Base-by-base conservation (phyloP, 2,113 vertebrate species). In the Acanthochromis polyacanthus region DNA sequence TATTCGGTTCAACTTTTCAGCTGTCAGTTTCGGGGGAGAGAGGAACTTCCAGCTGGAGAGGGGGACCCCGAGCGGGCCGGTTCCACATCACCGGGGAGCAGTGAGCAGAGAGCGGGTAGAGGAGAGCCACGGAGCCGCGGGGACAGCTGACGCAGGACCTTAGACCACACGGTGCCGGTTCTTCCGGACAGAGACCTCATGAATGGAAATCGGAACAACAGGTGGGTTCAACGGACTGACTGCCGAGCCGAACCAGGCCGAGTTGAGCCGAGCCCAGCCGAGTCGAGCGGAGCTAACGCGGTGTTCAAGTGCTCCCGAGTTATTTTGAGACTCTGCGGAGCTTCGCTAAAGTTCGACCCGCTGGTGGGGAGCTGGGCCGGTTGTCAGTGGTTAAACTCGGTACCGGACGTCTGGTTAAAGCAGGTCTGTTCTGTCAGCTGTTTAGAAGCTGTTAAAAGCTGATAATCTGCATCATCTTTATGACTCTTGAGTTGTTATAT, bases 131-230 rank as follows among this genome's bases (percentile, higher is more conserved):
- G 64, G 36, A 62, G 59, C 71, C 2, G 4, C 32, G 32, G 32
- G 1, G 32, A 36, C 7, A 36, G 8, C 30, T 6, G 30, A 30
- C 30, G 30, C 30, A 30, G 30, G 30, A 30, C 6, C 32, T 10
- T 55, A 25, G 17, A 9, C 17, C 40, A 43, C 3, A 43, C 61
- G 58, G 80, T 70, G 89, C 94, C 92, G 94, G 93, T 86, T 93
- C 89, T 75, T 82, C 93, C 93, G 93, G 94, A 90, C 94, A 90
- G 94, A 93, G 93, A 97, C 96, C 96, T 96, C 96, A 97, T 98
- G 97, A 97, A 98, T 98, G 97, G 97, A 98, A 97, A 96, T 97
- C 96, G 94, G 97, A 95, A 97, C 96, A 96, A 95, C 96, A 98
- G 97, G 97, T 91, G 87, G 78, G 88, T 53, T 5, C 28, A 36